Evolutionary conservation across 2,888 invertebrate genomes (phyloP).

Genomic region (Pyrocoelia pectoralis): DNA sequence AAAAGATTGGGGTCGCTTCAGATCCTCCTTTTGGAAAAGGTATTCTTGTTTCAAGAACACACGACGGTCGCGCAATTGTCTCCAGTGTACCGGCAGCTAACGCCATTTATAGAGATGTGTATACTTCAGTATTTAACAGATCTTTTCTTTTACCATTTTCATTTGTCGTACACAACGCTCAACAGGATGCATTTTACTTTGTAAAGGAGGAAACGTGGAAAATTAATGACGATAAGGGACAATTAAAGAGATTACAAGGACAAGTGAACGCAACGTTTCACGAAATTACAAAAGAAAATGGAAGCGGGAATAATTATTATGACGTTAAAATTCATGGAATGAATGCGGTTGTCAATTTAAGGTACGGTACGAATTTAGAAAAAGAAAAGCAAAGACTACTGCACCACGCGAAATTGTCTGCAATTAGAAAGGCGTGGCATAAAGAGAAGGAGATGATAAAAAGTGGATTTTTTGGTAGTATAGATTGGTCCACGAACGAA

Average conservation of each 20-base stretch:
- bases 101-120: conserved; percentile 89
- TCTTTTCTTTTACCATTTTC: conserved; percentile 88
- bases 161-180: conserved; percentile 85
- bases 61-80: conserved; percentile 81
- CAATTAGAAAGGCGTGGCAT: conserved; percentile 92
- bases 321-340: conserved; percentile 92
- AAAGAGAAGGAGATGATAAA: conserved; percentile 87
- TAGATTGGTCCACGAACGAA: conserved; percentile 90
- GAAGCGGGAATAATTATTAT: conserved; percentile 76
- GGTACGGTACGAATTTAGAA: conserved; percentile 93
- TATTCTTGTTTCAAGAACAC: conserved; percentile 82
- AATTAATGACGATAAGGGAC: conserved; percentile 87
- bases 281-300: conserved; percentile 75
- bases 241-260: conserved; percentile 87
- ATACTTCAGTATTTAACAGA: conserved; percentile 91
- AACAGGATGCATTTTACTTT: conserved; percentile 92
- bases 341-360: conserved; percentile 89
- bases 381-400: conserved; percentile 88
- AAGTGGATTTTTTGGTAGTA: conserved; percentile 75
- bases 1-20: conserved; percentile 81
- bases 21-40: conserved; percentile 90
- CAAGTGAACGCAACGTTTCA: conserved; percentile 93
- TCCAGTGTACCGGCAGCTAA: conserved; percentile 90
- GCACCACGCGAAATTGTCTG: conserved; percentile 88
- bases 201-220: conserved; percentile 92